Conservation (phyloP, 1,140 invertebrate genomes). For the Aporrectodea caliginosa region DNA sequence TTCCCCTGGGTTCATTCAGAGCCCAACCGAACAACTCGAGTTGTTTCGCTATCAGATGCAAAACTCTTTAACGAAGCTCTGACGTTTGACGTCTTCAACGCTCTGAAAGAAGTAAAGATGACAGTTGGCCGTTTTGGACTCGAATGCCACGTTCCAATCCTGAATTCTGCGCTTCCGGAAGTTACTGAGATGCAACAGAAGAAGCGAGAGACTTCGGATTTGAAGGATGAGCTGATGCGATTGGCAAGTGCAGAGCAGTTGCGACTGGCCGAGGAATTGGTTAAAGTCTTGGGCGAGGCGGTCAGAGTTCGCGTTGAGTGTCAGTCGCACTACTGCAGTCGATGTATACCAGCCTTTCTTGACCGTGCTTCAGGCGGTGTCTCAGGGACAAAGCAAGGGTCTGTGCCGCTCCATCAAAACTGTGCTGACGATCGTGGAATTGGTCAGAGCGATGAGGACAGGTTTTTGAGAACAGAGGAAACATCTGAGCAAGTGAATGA, state of each 20-base stretch:
- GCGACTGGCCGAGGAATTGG: slow-evolving; percentile 57
- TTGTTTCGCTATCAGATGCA: background rate
- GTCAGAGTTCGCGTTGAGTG: slow-evolving; percentile 63
- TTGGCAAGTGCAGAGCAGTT: slow-evolving; percentile 30
- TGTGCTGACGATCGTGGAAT: too few species aligned
- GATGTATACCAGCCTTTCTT: too few species aligned
- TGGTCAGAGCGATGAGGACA: too few species aligned
- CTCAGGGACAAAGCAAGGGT: too few species aligned
- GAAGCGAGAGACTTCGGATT: background rate
- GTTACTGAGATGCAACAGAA: background rate
- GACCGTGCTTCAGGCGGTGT: too few species aligned
- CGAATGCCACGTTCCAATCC: background rate
- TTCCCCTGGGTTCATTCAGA: background rate
- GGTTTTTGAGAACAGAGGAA: too few species aligned
- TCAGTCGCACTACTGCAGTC: slow-evolving; percentile 66
- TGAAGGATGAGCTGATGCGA: slow-evolving; percentile 35
- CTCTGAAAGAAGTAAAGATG: background rate
- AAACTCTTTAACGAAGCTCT: background rate
- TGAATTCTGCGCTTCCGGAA: background rate
- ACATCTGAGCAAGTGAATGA: too few species aligned
- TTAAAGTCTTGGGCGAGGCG: slow-evolving; percentile 62
- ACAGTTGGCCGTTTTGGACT: background rate
- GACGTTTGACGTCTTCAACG: background rate
- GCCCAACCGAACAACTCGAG: background rate
- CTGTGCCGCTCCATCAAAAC: too few species aligned